These are phyloP conservation scores for Ischnura elegans DNA, from an alignment of 2,888 invertebrate genomes.

Conservation along the genomic window DNA sequence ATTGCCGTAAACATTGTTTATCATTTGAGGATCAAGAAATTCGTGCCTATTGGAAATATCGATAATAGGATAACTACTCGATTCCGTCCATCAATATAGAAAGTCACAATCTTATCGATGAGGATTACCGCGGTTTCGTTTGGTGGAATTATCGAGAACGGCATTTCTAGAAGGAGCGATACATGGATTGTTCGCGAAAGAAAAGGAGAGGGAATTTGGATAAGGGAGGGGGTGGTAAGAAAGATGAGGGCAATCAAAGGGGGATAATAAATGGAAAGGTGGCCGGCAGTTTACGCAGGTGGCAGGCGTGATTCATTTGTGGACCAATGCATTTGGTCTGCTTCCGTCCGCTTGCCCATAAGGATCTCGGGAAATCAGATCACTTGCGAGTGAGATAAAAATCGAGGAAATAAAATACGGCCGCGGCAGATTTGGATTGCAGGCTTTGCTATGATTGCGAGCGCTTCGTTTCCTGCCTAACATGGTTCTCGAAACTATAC, in stretches of 20 bases:
- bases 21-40: no score
- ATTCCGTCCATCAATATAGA: no score
- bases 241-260: not conserved
- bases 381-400: not conserved
- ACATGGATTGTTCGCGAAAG: no score
- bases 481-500: not conserved
- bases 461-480: not conserved
- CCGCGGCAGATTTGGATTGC: not conserved
- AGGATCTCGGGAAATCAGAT: not conserved
- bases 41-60: no score
- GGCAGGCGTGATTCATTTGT: slow-evolving; percentile 48
- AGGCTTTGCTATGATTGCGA: not conserved
- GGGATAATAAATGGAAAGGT: slow-evolving; percentile 1
- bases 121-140: no score
- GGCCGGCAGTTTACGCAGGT: slow-evolving; percentile 33
- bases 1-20: no score
- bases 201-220: not conserved
- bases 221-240: not conserved
- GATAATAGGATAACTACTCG: no score
- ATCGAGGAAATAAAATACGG: slow-evolving; percentile 12
- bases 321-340: not conserved
- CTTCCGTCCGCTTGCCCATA: not conserved
- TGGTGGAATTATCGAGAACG: no score
- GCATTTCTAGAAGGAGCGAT: no score
- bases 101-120: no score